Evolutionary conservation across 2,888 invertebrate genomes (phyloP).

Genomic region (Netelia melanura): DNA sequence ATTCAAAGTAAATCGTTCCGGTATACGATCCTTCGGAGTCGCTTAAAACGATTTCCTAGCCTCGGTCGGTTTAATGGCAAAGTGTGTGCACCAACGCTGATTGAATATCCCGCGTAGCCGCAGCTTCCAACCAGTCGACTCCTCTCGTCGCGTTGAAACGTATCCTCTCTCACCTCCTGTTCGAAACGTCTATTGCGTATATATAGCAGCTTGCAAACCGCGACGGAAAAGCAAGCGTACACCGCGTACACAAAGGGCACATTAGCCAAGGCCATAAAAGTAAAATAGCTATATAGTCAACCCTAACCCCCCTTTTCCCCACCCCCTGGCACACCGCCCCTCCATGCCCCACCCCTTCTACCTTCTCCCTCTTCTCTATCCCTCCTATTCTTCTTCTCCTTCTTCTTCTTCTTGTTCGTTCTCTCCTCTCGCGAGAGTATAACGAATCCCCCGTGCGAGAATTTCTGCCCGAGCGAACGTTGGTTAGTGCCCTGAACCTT

Average conservation of each 20-base stretch:
- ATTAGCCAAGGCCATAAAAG: constrained; percentile 80
- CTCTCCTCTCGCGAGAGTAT: constrained; percentile 53
- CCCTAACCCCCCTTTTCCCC: constrained; percentile 48
- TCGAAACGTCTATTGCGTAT: constrained; percentile 24
- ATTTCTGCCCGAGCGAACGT: constrained; percentile 64
- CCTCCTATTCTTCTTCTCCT: constrained; percentile 34
- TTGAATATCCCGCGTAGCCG: constrained; percentile 65
- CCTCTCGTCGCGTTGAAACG: constrained; percentile 49
- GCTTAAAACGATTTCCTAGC: constrained; percentile 30
- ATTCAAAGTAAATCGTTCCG: neutral
- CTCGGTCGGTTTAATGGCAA: constrained; percentile 47
- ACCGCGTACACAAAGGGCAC: constrained; percentile 80
- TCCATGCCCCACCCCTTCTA: constrained; percentile 58
- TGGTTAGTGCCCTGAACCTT: constrained; percentile 57
- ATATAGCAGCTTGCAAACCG: constrained; percentile 72
- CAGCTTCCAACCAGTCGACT: constrained; percentile 59
- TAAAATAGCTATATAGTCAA: constrained; percentile 76
- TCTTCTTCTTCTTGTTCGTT: constrained; percentile 41
- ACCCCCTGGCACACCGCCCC: constrained; percentile 46
- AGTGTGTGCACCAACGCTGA: constrained; percentile 49
- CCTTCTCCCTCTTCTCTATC: constrained; percentile 25
- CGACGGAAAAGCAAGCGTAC: constrained; percentile 76
- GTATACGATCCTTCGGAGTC: constrained; percentile 18
- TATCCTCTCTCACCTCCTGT: constrained; percentile 55
- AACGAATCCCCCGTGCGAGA: constrained; percentile 67